These are phyloP conservation scores for Meloidogyne exigua DNA, from an alignment of 1,140 invertebrate species.

Conservation along the genomic window DNA sequence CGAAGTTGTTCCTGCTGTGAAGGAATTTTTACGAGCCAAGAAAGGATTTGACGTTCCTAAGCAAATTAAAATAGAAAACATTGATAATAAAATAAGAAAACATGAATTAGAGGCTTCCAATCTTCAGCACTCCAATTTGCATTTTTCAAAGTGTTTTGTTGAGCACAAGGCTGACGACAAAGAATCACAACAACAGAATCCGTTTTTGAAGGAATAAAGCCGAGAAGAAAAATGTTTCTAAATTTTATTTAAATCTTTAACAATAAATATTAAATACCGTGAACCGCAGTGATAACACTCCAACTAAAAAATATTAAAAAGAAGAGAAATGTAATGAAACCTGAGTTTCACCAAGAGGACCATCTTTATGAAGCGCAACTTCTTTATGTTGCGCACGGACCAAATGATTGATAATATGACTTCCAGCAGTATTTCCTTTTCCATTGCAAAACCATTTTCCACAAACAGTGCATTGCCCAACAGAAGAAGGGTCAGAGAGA, in stretches of 20 bases:
- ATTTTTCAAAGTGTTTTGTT: conserved; percentile 90
- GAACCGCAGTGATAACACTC: conserved; percentile 99
- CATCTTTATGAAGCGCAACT: conserved; percentile 93
- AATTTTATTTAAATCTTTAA: conserved; percentile 10
- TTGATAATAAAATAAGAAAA: background rate
- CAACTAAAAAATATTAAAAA: conserved; percentile 66
- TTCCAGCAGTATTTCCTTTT: conserved; percentile 92
- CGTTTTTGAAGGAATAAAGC: conserved; percentile 97
- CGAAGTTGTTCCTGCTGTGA: conserved; percentile 90
- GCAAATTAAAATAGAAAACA: background rate
- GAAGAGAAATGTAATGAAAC: background rate
- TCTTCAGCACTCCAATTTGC: conserved; percentile 93
- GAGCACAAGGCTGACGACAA: conserved; percentile 94
- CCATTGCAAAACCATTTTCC: conserved; percentile 99
- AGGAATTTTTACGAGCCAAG: conserved; percentile 94
- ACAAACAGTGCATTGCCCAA: conserved; percentile 95
- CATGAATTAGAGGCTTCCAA: conserved; percentile 88
- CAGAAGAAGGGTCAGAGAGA: conserved; percentile 93
- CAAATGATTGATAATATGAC: conserved; percentile 97
- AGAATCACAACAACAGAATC: conserved; percentile 97
- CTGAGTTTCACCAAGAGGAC: conserved; percentile 92
- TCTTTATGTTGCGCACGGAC: conserved; percentile 97
- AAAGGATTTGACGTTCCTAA: conserved; percentile 87
- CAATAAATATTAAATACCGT: conserved; percentile 65
- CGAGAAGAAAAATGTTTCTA: conserved; percentile 89